Evolutionary conservation across 35 echinoderm and acorn worm species (phyloP), one percentile per base, ranked within the genome.

Genomic region (Apostichopus parvimensis): DNA sequence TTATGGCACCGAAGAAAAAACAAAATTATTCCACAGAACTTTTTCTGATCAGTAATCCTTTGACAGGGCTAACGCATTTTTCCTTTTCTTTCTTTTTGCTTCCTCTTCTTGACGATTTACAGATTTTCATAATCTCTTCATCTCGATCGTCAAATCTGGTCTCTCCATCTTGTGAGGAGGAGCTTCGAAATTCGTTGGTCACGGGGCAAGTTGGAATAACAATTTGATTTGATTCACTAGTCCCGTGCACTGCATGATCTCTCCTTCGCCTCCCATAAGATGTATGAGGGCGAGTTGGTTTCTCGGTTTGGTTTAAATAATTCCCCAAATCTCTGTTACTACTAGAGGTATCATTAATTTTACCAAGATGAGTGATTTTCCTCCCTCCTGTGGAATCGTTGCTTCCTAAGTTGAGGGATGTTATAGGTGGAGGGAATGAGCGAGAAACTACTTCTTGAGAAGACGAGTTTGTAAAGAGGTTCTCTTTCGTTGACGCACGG

Each of bases 121-220:
- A 87, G 0, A 87, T 87, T 52, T 57, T 56, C 15, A 68, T 56
- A 14, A 87, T 71, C 57, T 87, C 85, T 23, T 17, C 85, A 87
- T 87, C 59, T n/a, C 13, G 6, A 10, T 87, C 85, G 10, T 62
- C 85, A 7, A n/a, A 55, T 26, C 15, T 12, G 64, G 20, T 8
- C 15, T n/a, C 58, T 5, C n/a, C 4, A n/a, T 22, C 85, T 6
- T 10, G 85, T 26, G 85, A 87, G 54, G 85, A 87, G 24, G 57
- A 65, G 24, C 85, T 87, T 4, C 85, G 85, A 18, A 87, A 87
- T 66, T 87, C 85, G 18, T 62, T 87, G 7, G 55, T 87, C 20
- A 87, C 85, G 4, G 85, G 85, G 85, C 85, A 87, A 34, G 85
- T 87, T 87, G 85, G 85, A 24, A 87, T 87, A 24, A 87, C 57